phyloP scores from a whole-genome alignment of 2,797 vertebrate genomes.

The Acanthopagrus latus region DNA sequence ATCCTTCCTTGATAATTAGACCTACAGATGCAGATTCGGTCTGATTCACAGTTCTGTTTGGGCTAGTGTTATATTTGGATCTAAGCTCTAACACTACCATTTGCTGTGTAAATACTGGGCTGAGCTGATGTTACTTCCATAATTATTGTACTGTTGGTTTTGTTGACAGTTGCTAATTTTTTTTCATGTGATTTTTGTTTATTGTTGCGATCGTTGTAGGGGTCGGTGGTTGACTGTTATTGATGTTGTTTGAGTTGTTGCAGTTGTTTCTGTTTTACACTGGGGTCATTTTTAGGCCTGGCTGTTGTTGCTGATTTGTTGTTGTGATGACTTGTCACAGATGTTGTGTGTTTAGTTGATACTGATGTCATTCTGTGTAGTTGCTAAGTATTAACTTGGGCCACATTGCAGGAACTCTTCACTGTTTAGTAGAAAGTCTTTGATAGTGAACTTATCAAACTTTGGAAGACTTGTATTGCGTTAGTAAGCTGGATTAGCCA shows the following conservation, averaged over 20 bases:
- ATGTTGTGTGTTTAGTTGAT: neutral
- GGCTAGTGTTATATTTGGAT: slow-evolving; percentile 31
- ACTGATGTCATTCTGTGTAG: neutral
- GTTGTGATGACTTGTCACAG: neutral
- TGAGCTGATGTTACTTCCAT: neutral
- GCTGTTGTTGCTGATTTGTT: neutral
- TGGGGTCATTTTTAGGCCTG: too few relatives aligned
- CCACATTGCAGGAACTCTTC: neutral
- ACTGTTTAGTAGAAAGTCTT: neutral
- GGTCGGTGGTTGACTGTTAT: neutral
- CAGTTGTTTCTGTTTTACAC: neutral
- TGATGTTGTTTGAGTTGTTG: neutral
- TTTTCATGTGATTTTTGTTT: neutral
- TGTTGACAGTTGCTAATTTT: neutral
- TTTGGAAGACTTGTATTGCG: neutral
- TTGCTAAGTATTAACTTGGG: neutral
- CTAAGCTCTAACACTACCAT: neutral
- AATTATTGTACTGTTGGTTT: neutral
- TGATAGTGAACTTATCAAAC: neutral
- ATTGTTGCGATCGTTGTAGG: neutral
- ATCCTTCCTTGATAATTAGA: slow-evolving; percentile 13
- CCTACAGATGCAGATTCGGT: neutral
- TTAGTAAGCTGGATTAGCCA: too few relatives aligned
- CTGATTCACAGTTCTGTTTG: slow-evolving; percentile 57
- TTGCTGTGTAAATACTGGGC: neutral